These are phyloP conservation scores for Microcebus lehilahytsara DNA, from an alignment of 2,113 vertebrate genomes.

Conservation along the genomic window DNA sequence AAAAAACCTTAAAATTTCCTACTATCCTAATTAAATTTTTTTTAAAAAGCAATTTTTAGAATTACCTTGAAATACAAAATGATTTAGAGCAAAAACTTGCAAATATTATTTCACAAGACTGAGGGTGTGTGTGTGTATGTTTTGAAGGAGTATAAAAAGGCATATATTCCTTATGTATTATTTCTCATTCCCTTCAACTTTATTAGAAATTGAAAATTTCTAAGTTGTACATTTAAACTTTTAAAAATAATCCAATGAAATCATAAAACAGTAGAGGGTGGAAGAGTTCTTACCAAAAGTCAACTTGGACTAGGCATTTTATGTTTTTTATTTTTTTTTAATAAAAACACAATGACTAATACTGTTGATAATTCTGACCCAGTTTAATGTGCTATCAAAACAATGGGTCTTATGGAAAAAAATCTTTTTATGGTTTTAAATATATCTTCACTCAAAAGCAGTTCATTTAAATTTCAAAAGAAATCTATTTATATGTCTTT, in stretches of 20 bases:
- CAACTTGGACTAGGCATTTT: background rate
- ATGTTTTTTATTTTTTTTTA: background rate
- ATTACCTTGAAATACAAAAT: background rate
- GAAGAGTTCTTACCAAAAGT: background rate
- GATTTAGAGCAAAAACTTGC: background rate
- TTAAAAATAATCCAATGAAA: background rate
- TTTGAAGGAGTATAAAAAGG: background rate
- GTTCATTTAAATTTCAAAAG: background rate
- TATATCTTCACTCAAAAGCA: background rate
- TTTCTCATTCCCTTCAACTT: background rate
- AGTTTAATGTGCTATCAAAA: background rate
- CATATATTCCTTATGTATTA: background rate
- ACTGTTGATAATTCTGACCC: background rate
- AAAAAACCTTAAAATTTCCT: background rate
- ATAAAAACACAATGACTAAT: background rate
- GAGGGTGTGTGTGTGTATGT: background rate
- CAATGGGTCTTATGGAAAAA: too few relatives aligned
- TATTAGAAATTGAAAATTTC: background rate
- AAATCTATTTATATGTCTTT: background rate
- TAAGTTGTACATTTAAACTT: background rate
- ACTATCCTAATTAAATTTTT: background rate
- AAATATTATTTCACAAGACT: background rate
- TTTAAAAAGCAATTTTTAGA: background rate
- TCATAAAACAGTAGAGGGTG: background rate
- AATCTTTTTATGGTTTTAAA: background rate